Evolutionary conservation across 2,888 invertebrate species (phyloP).

Genomic region (Drosophila buzzatii): DNA sequence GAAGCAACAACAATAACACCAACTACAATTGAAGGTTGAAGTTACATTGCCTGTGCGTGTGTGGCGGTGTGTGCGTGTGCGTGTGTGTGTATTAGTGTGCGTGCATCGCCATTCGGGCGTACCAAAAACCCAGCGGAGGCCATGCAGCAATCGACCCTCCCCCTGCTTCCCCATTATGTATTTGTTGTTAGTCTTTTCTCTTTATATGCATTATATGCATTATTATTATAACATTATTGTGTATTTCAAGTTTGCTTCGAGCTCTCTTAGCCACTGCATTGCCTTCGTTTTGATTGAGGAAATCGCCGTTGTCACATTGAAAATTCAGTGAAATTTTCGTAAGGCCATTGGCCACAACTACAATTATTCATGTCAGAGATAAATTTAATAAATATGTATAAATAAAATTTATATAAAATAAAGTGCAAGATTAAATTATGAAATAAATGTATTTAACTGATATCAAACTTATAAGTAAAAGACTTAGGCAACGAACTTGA

Average conservation of each 20-base stretch:
- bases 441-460: not conserved
- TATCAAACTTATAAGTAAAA: not conserved
- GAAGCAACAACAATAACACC: constrained; percentile 22
- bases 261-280: constrained; percentile 45
- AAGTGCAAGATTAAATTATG: no score
- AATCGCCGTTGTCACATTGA: constrained; percentile 69
- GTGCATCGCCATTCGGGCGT: constrained; percentile 81
- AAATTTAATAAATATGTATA: not conserved
- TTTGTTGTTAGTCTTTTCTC: constrained; percentile 50
- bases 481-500: constrained; percentile 49
- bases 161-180: constrained; percentile 2
- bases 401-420: no score
- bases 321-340: constrained; percentile 75
- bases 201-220: constrained; percentile 47
- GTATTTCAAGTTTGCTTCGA: constrained; percentile 47
- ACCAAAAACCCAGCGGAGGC: constrained; percentile 75
- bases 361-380: not conserved
- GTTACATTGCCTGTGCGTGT: constrained; percentile 67
- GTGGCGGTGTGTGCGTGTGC: constrained; percentile 40
- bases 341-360: constrained; percentile 48
- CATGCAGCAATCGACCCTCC: constrained; percentile 73
- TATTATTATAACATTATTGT: constrained; percentile 57
- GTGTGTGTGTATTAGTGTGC: constrained; percentile 60
- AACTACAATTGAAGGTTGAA: constrained; percentile 79
- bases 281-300: constrained; percentile 80